Base-by-base conservation (phyloP, 2,113 vertebrate species). In the Centropus unirufus region DNA sequence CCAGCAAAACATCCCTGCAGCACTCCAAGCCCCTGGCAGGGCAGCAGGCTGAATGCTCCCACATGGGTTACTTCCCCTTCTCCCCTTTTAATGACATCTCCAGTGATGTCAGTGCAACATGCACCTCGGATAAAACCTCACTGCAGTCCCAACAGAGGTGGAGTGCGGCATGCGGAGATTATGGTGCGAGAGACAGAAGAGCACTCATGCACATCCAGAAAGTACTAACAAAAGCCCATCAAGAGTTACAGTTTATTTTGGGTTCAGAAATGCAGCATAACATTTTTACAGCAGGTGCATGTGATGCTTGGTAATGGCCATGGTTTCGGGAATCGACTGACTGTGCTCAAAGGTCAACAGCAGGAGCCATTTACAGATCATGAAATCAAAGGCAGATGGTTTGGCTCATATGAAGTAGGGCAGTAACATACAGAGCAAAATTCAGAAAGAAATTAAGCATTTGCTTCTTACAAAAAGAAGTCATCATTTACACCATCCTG, bases 191-290 rank as follows among this genome's bases (percentile, higher is more conserved):
- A 55, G 62, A 67, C 49, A 83, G 12, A 63, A 73, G 52, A 70
- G 55, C n/a, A 54, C 87, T 87, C 62, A 49, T 7, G 61, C 9
- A 0, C 64, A 90, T 68, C 52, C 61, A 90, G 83, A 94, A 97
- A 97, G 80, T 46, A 96, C 85, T 83, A 95, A 92, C 83, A 89
- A 90, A 96, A 94, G 77, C 97, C 96, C 95, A 95, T 97, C 95
- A 93, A 92, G 96, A 94, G 87, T 94, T 92, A 93, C 91, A 70
- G 95, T 98, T 98, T 98, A 98, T 98, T 98, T 98, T 91, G 95
- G 92, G 89, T 98, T 97, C 96, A 97, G 95, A 97, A 97, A 96
- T 89, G 97, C 96, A 97, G 96, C 75, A 67, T 87, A 94, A 98
- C 96, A 96, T 97, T 97, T 97, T 98, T 97, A 98, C 97, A 98